Percentiles rank a stretch among this genome's conserved stretches.
These are phyloP conservation scores for Aselliscus stoliczkanus DNA, from an alignment of 2,797 vertebrate genomes.

Conservation along the genomic window DNA sequence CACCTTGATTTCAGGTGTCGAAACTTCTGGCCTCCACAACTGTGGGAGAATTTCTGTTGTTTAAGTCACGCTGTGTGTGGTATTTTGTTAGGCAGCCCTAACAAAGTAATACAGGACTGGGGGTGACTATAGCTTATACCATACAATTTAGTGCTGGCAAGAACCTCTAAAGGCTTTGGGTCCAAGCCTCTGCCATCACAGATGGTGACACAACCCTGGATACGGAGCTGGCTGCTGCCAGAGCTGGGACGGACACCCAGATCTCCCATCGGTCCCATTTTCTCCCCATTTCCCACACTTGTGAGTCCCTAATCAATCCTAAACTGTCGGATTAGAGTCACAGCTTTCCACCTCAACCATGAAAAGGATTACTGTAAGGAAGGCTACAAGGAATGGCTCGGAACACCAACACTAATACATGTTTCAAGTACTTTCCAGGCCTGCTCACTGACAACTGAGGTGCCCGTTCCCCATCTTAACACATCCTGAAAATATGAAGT, in stretches of 20 bases:
- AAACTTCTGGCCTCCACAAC: neutral
- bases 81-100: neutral
- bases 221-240: rapidly evolving
- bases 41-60: neutral
- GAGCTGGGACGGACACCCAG: neutral
- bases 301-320: neutral
- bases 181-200: neutral
- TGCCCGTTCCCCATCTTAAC: neutral
- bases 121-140: neutral
- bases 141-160: rapidly evolving
- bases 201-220: rapidly evolving
- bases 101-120: rapidly evolving
- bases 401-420: neutral
- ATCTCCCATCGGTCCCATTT: neutral
- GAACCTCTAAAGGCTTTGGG: neutral
- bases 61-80: neutral
- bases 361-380: neutral
- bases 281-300: rapidly evolving
- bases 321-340: neutral
- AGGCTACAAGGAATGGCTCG: neutral
- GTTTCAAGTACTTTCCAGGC: neutral
- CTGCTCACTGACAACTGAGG: neutral
- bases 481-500: neutral
- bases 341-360: neutral
- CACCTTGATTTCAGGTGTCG: neutral